A percentile compares a stretch with the other conserved stretches of the same genome.
phyloP scores from a whole-genome alignment of 2,113 vertebrate species.

The Zootoca vivipara region DNA sequence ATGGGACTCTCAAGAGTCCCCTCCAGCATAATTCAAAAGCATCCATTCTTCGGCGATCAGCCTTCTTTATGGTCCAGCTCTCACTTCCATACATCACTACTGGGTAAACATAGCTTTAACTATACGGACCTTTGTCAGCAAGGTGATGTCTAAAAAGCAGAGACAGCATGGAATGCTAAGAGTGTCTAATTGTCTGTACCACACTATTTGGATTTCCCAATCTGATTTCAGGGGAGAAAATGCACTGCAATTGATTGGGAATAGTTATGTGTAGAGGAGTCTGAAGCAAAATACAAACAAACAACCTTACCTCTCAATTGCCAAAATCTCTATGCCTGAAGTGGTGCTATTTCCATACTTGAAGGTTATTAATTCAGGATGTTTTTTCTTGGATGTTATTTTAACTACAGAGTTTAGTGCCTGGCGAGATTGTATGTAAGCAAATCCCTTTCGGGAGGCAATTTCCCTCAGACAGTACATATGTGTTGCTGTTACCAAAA shows the following conservation, averaged over 20 bases:
- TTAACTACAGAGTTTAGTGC: slow-evolving; percentile 96
- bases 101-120: too few species aligned
- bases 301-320: slow-evolving; percentile 90
- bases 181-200: not conserved
- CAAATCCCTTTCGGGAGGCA: slow-evolving; percentile 90
- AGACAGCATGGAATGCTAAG: not conserved
- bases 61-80: too few species aligned
- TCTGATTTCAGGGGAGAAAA: not conserved
- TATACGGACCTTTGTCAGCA: too few species aligned
- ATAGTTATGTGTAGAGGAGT: not conserved
- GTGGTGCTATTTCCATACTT: slow-evolving; percentile 95
- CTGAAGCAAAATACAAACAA: not conserved
- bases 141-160: too few species aligned
- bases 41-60: too few species aligned
- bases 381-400: slow-evolving; percentile 99
- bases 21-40: too few species aligned
- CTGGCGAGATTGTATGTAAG: slow-evolving; percentile 97
- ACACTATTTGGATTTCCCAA: not conserved
- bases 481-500: slow-evolving; percentile 95
- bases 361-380: slow-evolving; percentile 97
- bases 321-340: slow-evolving; percentile 91
- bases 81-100: too few species aligned
- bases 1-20: too few species aligned
- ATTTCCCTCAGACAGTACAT: slow-evolving; percentile 99
- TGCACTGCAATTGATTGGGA: not conserved